Conservation (phyloP, 2,113 vertebrate genomes). For the Toxostoma redivivum region DNA sequence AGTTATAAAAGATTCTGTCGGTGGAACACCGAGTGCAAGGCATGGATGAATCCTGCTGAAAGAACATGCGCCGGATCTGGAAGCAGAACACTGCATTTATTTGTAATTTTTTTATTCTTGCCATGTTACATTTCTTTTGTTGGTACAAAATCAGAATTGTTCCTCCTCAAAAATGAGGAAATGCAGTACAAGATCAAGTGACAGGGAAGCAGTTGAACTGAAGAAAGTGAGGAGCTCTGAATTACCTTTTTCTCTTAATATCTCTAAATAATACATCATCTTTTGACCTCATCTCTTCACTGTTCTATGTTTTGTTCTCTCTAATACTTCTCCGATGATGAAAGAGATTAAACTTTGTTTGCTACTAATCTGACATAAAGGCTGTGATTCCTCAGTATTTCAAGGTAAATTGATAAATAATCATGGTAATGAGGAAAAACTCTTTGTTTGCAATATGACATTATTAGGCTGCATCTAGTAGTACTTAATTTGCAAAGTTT, state of each 20-base stretch:
- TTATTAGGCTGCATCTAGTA: not conserved
- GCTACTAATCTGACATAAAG: not conserved
- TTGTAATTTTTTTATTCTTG: not conserved
- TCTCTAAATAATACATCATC: not conserved
- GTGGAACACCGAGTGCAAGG: not conserved
- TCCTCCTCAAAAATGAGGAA: not conserved
- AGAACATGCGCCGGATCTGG: not conserved
- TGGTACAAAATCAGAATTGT: not conserved
- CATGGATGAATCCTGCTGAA: not conserved
- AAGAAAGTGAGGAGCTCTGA: not conserved
- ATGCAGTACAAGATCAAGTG: not conserved
- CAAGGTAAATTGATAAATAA: not conserved
- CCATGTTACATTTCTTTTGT: not conserved
- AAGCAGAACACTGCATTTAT: not conserved
- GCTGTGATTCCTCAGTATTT: not conserved
- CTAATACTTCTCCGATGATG: not conserved
- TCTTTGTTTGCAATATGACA: not conserved
- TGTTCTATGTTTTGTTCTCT: not conserved
- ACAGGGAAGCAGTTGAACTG: not conserved
- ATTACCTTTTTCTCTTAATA: not conserved
- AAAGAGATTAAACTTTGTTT: not conserved
- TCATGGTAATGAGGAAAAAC: not conserved
- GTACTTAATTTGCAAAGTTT: not conserved
- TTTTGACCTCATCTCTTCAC: not conserved
- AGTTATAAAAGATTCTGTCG: not conserved